Evolutionary conservation across 2,113 vertebrate genomes (phyloP).

Genomic region (Silurus meridionalis): DNA sequence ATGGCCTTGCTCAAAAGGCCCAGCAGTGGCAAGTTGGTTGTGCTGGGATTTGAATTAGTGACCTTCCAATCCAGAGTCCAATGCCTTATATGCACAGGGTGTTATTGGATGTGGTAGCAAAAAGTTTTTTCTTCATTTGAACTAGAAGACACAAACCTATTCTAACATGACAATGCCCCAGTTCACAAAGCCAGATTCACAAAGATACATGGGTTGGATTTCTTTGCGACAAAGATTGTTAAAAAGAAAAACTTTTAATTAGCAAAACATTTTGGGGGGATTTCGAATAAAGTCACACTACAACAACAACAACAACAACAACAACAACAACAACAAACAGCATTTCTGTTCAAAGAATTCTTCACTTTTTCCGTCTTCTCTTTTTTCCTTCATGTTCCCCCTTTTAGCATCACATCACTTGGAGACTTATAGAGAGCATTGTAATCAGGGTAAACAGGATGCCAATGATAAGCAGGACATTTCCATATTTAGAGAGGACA

Average conservation of each 20-base stretch:
- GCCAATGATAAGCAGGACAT: slow-evolving; percentile 39
- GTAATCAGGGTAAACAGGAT: slow-evolving; percentile 66
- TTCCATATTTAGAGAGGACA: background rate
- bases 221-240: slow-evolving; percentile 63
- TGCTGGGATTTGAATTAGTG: no score
- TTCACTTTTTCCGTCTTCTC: slow-evolving; percentile 33
- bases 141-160: no score
- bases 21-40: no score
- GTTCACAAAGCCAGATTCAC: no score
- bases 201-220: no score
- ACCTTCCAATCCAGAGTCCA: no score
- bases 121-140: no score
- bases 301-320: background rate
- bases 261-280: slow-evolving; percentile 68
- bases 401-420: slow-evolving; percentile 1
- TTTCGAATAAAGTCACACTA: slow-evolving; percentile 62
- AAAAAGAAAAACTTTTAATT: slow-evolving; percentile 71
- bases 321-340: background rate
- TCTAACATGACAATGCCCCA: no score
- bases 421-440: slow-evolving; percentile 56
- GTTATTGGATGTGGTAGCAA: no score
- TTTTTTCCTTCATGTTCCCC: slow-evolving; percentile 34
- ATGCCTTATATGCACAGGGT: no score
- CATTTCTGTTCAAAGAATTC: slow-evolving; percentile 27
- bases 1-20: no score